A percentile compares a stretch with the other conserved stretches of the same genome.
phyloP scores from a whole-genome alignment of 2,888 invertebrate species.

The Ichneumoninae sp. region DNA sequence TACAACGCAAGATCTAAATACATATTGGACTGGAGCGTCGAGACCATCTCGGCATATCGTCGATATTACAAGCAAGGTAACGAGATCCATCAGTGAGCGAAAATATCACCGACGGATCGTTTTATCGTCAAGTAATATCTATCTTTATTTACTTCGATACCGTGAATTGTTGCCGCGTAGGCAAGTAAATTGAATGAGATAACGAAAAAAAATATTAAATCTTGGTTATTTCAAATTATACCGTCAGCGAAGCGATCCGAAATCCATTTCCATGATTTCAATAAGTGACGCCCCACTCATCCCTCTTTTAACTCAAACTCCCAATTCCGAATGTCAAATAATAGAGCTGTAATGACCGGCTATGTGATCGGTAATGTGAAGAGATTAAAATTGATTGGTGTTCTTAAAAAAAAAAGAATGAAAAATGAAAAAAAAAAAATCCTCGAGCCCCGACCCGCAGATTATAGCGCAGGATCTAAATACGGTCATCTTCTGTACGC shows the following conservation, averaged over 20 bases:
- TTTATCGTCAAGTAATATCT: no score
- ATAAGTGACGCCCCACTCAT: background rate
- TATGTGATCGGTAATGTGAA: background rate
- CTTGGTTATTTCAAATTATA: slow-evolving; percentile 40
- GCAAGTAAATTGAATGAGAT: no score
- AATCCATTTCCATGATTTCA: slow-evolving; percentile 9
- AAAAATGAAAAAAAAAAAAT: background rate
- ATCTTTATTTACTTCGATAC: no score
- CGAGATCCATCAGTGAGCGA: background rate
- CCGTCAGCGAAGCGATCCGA: slow-evolving; percentile 6
- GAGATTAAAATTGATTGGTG: background rate
- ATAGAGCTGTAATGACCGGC: no score
- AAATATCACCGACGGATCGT: no score
- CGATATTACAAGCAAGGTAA: background rate
- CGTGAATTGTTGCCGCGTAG: no score
- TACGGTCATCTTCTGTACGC: slow-evolving; percentile 1
- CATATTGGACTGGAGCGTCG: background rate
- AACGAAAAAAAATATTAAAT: background rate
- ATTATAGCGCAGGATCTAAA: slow-evolving; percentile 6
- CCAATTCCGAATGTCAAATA: no score
- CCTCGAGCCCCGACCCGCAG: background rate
- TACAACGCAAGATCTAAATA: slow-evolving; percentile 3
- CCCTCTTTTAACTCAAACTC: background rate
- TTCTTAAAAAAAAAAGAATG: background rate
- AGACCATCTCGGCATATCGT: background rate